phyloP scores from a whole-genome alignment of 2,888 invertebrate genomes.

The Chesias legatella region DNA sequence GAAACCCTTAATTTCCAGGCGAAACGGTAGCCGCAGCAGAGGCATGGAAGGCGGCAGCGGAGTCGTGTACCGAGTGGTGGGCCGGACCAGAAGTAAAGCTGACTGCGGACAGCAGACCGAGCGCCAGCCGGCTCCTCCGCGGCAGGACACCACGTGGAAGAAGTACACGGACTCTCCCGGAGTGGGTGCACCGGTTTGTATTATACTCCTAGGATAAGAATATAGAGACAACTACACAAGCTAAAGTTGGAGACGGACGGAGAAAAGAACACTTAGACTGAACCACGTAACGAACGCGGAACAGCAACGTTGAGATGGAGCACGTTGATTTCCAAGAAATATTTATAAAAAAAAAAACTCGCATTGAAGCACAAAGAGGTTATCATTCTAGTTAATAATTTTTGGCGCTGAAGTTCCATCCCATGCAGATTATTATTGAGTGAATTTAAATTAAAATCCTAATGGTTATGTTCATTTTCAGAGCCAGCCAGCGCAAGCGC shows the following conservation, averaged over 20 bases:
- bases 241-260: too few species aligned
- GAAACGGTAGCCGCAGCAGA: constrained; percentile 76
- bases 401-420: not conserved
- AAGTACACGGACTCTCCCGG: constrained; percentile 84
- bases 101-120: constrained; percentile 78
- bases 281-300: too few species aligned
- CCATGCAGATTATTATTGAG: too few species aligned
- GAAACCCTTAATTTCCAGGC: constrained; percentile 59
- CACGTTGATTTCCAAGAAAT: too few species aligned
- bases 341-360: too few species aligned
- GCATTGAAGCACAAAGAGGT: too few species aligned
- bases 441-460: too few species aligned
- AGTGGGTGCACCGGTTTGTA: constrained; percentile 77
- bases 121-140: constrained; percentile 56
- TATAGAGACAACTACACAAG: too few species aligned
- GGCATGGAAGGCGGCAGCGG: constrained; percentile 80
- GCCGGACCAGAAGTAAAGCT: constrained; percentile 70
- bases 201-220: constrained; percentile 39
- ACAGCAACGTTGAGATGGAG: too few species aligned
- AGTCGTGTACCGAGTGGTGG: constrained; percentile 74
- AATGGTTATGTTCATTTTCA: constrained; percentile 24
- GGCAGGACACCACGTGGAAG: constrained; percentile 82
- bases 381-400: too few species aligned
- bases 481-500: constrained; percentile 62
- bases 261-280: too few species aligned